Percentiles rank a stretch among this genome's conserved stretches.
phyloP scores from a whole-genome alignment of 2,888 invertebrate genomes.

The Oscheius sp. region DNA sequence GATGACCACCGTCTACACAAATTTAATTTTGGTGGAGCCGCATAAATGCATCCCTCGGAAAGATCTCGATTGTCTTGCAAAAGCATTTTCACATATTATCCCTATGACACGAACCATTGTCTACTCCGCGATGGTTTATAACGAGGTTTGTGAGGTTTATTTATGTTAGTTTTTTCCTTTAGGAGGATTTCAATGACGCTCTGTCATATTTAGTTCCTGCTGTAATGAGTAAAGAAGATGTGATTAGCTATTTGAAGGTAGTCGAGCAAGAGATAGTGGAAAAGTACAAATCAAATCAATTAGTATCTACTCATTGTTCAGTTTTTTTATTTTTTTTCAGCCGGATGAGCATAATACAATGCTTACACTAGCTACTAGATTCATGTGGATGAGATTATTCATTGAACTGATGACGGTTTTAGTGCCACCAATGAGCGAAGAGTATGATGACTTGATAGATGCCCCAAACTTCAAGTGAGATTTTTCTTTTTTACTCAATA shows the following conservation, averaged over 20 bases:
- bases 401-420: slow-evolving; percentile 12
- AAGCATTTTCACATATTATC: slow-evolving; percentile 86
- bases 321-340: not conserved
- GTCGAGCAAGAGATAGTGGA: slow-evolving; percentile 18
- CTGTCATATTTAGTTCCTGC: slow-evolving; percentile 18
- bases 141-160: slow-evolving; percentile 69
- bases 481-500: not conserved
- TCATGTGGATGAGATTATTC: slow-evolving; percentile 23
- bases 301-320: not conserved
- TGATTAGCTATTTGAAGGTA: not conserved
- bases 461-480: slow-evolving; percentile 7
- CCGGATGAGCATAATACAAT: slow-evolving; percentile 10
- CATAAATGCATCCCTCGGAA: slow-evolving; percentile 79
- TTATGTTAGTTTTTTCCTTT: not conserved
- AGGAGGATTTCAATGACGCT: slow-evolving; percentile 36
- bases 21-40: slow-evolving; percentile 41
- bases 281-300: slow-evolving; percentile 2
- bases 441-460: slow-evolving; percentile 9
- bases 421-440: slow-evolving; percentile 16
- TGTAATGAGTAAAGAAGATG: not conserved
- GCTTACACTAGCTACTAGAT: slow-evolving; percentile 11
- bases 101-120: slow-evolving; percentile 89
- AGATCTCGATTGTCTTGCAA: slow-evolving; percentile 75
- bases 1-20: slow-evolving; percentile 81
- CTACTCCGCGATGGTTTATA: slow-evolving; percentile 72